These are phyloP conservation scores for Drosophila meridionalis DNA, from an alignment of 2,888 invertebrate species.

Conservation along the genomic window DNA sequence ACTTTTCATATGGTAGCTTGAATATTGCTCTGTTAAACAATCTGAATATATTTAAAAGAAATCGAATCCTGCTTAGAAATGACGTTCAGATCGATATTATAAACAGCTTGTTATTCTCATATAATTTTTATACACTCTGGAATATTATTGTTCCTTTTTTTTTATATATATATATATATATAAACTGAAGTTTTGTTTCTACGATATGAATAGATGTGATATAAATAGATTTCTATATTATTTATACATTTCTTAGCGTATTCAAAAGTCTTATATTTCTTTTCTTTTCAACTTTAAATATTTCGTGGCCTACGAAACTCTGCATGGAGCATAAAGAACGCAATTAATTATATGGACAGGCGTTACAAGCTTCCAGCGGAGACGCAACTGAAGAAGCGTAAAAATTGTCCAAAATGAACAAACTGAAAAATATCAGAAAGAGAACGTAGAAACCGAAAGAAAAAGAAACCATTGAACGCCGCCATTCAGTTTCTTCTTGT, in stretches of 20 bases:
- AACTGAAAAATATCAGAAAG: slow-evolving; percentile 9
- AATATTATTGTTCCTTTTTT: no score
- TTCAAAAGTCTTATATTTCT: neutral
- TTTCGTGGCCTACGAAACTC: slow-evolving; percentile 21
- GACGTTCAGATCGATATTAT: no score
- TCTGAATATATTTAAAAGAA: no score
- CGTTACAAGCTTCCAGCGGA: slow-evolving; percentile 51
- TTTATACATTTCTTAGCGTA: neutral
- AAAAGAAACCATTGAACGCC: slow-evolving; percentile 51
- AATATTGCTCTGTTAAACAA: no score
- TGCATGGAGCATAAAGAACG: slow-evolving; percentile 35
- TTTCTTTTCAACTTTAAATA: slow-evolving; percentile 12
- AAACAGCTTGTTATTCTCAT: no score
- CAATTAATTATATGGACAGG: slow-evolving; percentile 70
- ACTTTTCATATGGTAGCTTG: no score
- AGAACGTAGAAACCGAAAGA: slow-evolving; percentile 5
- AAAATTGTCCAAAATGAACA: slow-evolving; percentile 27
- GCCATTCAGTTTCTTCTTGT: slow-evolving; percentile 29
- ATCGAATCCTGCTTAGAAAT: no score
- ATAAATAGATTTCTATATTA: neutral
- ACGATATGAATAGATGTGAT: no score
- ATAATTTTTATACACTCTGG: no score
- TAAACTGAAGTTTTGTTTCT: no score
- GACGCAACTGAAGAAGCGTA: slow-evolving; percentile 60
- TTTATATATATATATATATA: no score